A percentile compares a stretch with the other conserved stretches of the same genome.
These are phyloP conservation scores for Heliconius ethilla DNA, from an alignment of 2,888 invertebrate genomes.

Conservation along the genomic window DNA sequence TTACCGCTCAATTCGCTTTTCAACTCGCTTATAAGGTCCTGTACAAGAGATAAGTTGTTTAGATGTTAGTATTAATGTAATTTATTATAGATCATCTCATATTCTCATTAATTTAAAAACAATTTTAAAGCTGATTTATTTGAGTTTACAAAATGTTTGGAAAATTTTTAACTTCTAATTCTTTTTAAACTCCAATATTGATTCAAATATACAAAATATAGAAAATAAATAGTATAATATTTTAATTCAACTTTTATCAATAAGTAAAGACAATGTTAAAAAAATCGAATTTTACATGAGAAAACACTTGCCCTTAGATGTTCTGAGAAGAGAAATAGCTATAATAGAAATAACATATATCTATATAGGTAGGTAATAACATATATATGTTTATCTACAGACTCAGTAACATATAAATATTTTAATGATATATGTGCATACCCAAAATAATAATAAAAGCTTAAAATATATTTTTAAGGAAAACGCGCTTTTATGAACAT, in stretches of 20 bases:
- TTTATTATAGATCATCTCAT: no score
- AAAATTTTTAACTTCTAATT: no score
- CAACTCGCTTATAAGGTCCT: conserved; percentile 90
- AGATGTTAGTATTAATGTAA: background rate
- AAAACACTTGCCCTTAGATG: background rate
- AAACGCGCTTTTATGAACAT: background rate
- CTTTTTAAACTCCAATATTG: no score
- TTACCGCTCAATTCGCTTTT: conserved; percentile 95
- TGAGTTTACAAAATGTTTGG: background rate
- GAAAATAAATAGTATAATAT: background rate
- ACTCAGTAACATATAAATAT: background rate
- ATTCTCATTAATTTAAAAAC: no score
- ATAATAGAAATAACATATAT: no score
- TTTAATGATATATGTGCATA: background rate
- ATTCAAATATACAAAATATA: background rate
- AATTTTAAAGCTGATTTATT: background rate
- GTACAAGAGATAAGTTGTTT: conserved; percentile 37
- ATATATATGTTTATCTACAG: background rate
- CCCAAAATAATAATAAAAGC: background rate
- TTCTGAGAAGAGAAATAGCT: background rate
- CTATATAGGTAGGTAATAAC: no score
- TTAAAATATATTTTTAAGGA: background rate
- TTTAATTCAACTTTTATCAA: background rate
- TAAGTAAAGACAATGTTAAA: background rate
- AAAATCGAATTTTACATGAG: background rate